Evolutionary conservation across 2,113 vertebrate genomes (phyloP).

Genomic region (Callipepla squamata): DNA sequence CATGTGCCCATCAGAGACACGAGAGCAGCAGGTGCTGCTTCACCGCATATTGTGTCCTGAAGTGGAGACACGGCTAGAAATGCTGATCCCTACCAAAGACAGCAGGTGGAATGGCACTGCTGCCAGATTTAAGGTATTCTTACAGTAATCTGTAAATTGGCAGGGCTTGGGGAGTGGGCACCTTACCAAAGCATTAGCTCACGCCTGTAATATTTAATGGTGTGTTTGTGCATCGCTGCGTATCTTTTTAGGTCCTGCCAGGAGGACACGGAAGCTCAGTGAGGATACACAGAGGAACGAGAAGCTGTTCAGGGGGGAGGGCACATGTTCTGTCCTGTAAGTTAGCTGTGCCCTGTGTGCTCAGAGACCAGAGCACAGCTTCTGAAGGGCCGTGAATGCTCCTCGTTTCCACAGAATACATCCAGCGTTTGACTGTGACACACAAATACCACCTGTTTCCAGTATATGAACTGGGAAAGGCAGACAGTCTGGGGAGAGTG

Average conservation of each 20-base stretch:
- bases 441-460: background rate
- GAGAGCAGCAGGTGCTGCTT: conserved; percentile 44
- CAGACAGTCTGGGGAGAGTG: background rate
- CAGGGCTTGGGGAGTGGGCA: background rate
- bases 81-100: conserved; percentile 18
- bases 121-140: conserved; percentile 22
- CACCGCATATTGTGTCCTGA: background rate
- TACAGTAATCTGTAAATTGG: conserved; percentile 17
- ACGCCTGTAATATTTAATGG: conserved; percentile 45
- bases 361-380: conserved; percentile 4
- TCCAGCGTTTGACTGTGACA: background rate
- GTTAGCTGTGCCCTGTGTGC: background rate
- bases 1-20: background rate
- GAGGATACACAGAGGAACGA: background rate
- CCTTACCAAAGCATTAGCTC: conserved; percentile 19
- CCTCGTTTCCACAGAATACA: background rate
- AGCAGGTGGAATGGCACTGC: background rate
- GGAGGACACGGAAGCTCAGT: conserved; percentile 4
- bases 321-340: background rate
- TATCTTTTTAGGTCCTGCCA: conserved; percentile 39
- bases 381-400: background rate
- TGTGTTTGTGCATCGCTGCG: background rate
- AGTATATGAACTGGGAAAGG: background rate
- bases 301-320: background rate
- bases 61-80: background rate